Base-by-base conservation (phyloP, 2,797 vertebrate species). In the Synanceia verrucosa region DNA sequence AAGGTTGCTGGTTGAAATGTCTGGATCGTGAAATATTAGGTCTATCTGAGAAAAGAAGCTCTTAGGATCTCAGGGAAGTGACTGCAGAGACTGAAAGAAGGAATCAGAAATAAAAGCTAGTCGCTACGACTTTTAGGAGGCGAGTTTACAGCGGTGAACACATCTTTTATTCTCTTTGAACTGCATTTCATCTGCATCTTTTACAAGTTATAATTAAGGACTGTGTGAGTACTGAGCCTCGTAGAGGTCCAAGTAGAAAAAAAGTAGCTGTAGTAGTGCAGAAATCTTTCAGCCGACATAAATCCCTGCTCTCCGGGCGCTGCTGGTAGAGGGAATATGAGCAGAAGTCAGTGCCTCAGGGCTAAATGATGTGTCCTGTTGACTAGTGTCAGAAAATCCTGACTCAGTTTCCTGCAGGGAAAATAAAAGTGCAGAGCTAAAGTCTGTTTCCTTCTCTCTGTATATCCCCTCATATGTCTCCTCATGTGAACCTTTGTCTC, bases 351-450 rank as follows among this genome's bases (percentile, higher is more conserved):
- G 14, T 0, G 57, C 73, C 83, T 78, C 28, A 0, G 76, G 81
- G 78, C 60, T 46, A 70, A 72, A 74, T 46, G 51, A 73, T 43
- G 65, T n/a, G 14, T 70, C 53, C 65, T 69, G 68, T 66, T 33
- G 57, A 78, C 52, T n/a, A 9, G 19, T 70, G 66, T 68, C 57
- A 37, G 55, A 48, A 65, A 64, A 70, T 18, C 46, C 59, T 14
- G 57, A 71, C 14, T 78, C 62, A 19, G 53, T 18, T 9, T 50
- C 65, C 70, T 56, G 60, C 13, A 26, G 71, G 34, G 39, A 37
- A 55, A 37, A 74, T 14, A 23, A 50, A 64, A 52, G 9, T 47
- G 23, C 12, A 0, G 18, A 62, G 44, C 48, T 39, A 39, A 19
- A 16, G 39, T 24, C 34, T 37, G 10, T 64, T 12, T 48, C 16